Evolutionary conservation across 2,888 invertebrate genomes (phyloP), one percentile per base, ranked within the genome.

Genomic region (Galerucella nymphaeae): DNA sequence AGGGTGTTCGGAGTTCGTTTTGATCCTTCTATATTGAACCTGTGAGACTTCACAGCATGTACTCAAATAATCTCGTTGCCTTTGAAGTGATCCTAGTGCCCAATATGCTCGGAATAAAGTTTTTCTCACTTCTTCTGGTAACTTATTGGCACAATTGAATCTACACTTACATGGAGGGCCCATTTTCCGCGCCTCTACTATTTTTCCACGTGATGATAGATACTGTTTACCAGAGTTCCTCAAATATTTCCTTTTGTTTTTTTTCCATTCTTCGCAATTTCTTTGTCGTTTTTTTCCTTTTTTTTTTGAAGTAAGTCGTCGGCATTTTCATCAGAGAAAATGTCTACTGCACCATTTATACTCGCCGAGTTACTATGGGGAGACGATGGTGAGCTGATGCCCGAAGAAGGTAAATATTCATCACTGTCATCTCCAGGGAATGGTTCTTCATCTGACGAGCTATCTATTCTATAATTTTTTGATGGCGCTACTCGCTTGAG

Each of bases 391-490:
- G 23, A 23, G 3, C 23, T 23, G 23, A 23, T 23, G 23, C 1
- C 23, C 23, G 3, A 23, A 23, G 23, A 23, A 23, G 23, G 23
- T 23, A 23, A 23, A 23, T 23, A 23, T 23, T 23, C 23, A 23
- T 23, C 23, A 23, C 68, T 59, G 23, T 68, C 68, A 55, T 57
- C 68, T 59, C 68, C 68, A 68, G 9, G 38, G 38, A 68, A 68
- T 68, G 68, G 58, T 68, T 59, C 68, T 68, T 68, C 42, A 57
- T 68, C 68, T 48, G 68, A 68, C 41, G 58, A 42, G 45, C 55
- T 68, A 5, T 68, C 68, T 68, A 58, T 23, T 23, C 23, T 23
- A 23, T 23, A 23, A 23, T 23, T 23, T 23, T 23, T 23, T 23
- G 23, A 23, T 23, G 23, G 23, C 23, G 1, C 23, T 23, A 2